These are phyloP conservation scores for Oncopodura yosiiana DNA, from an alignment of 1,140 invertebrate species.

Conservation along the genomic window DNA sequence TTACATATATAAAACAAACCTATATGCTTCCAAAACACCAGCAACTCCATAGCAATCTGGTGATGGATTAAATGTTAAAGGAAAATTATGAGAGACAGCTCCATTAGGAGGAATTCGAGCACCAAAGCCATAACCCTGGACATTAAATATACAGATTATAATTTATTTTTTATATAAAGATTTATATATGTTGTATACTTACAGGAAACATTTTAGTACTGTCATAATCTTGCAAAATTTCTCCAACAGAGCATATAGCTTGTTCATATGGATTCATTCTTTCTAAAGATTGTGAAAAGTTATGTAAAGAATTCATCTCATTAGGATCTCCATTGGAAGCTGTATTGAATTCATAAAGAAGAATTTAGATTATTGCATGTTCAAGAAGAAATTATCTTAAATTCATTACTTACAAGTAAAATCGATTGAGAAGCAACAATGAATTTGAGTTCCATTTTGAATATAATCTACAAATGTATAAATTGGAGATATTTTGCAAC, in stretches of 20 bases:
- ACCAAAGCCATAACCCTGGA: conserved; percentile 46
- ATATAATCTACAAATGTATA: conserved; percentile 52
- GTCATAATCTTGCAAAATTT: conserved; percentile 57
- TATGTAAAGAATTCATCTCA: conserved; percentile 49
- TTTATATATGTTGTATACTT: neutral
- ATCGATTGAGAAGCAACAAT: conserved; percentile 51
- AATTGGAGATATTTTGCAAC: conserved; percentile 38
- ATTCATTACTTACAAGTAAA: conserved; percentile 47
- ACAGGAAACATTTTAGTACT: conserved; percentile 48
- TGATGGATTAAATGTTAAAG: conserved; percentile 47
- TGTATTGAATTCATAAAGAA: conserved; percentile 36
- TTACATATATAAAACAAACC: conserved; percentile 9
- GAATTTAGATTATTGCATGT: neutral
- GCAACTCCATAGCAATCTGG: conserved; percentile 46
- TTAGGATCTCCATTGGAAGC: conserved; percentile 55
- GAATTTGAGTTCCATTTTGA: conserved; percentile 47
- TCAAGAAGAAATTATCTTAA: neutral
- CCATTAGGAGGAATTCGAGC: conserved; percentile 47
- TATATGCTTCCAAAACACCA: conserved; percentile 40
- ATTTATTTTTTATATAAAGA: neutral
- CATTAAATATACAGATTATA: neutral
- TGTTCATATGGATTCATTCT: conserved; percentile 51
- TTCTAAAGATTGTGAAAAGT: conserved; percentile 34
- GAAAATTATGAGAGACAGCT: conserved; percentile 49
- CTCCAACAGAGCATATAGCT: conserved; percentile 50